Percentiles rank a stretch among this genome's conserved stretches.
Evolutionary conservation across 2,113 vertebrate genomes (phyloP).

Genomic region (Leucopsar rothschildi): DNA sequence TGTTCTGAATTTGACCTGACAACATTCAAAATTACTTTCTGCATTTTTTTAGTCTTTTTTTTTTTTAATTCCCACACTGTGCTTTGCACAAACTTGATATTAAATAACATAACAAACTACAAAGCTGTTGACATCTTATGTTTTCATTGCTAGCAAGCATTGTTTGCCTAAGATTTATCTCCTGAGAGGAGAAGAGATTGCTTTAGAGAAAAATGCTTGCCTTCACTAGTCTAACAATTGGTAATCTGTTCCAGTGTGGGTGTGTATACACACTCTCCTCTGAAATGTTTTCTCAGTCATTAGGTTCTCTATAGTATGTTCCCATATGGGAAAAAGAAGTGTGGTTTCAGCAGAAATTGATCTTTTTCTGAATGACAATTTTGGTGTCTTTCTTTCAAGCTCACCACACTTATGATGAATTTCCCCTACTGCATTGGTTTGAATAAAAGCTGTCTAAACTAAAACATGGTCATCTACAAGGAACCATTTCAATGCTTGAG

Average conservation of each 20-base stretch:
- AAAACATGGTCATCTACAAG: background rate
- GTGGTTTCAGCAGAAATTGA: conserved; percentile 1
- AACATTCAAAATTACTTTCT: background rate
- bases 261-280: background rate
- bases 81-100: background rate
- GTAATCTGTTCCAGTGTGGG: conserved; percentile 10
- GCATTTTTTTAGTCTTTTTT: background rate
- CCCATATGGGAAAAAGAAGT: conserved; percentile 4
- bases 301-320: background rate
- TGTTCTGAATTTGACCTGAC: background rate
- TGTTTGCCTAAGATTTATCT: conserved; percentile 50
- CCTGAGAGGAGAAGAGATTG: conserved; percentile 7
- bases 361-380: conserved; percentile 38
- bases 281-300: conserved; percentile 2
- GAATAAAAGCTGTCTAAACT: conserved; percentile 22
- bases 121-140: conserved; percentile 20
- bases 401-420: background rate
- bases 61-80: background rate
- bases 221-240: conserved; percentile 22
- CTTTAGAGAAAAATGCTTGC: conserved; percentile 21
- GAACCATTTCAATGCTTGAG: background rate
- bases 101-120: background rate
- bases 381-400: conserved; percentile 13
- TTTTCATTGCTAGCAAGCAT: conserved; percentile 7
- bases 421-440: background rate